These are phyloP conservation scores for Myotis brandtii DNA, from an alignment of 2,113 vertebrate genomes.

Conservation along the genomic window DNA sequence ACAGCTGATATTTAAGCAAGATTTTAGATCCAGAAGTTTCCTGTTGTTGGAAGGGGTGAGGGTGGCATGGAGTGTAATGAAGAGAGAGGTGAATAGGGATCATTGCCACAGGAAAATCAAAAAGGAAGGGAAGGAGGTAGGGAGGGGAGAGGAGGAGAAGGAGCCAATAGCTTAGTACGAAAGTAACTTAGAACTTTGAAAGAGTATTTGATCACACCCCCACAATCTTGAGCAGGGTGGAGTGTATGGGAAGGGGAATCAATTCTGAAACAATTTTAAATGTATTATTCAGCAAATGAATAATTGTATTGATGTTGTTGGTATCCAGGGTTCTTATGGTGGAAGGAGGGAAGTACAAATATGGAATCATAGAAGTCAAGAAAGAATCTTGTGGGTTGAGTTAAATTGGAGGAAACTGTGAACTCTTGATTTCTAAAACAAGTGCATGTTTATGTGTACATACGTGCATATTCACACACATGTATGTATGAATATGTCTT, in stretches of 20 bases:
- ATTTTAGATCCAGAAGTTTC: background rate
- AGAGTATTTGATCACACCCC: background rate
- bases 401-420: background rate
- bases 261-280: conserved; percentile 29
- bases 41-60: background rate
- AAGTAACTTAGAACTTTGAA: background rate
- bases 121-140: background rate
- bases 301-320: background rate
- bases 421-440: conserved; percentile 11
- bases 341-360: background rate
- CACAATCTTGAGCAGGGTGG: background rate
- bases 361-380: background rate
- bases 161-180: background rate
- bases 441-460: background rate
- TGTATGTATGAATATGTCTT: background rate
- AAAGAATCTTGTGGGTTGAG: background rate
- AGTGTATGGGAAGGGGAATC: background rate
- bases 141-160: rapidly evolving
- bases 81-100: background rate
- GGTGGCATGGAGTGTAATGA: background rate
- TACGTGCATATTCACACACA: background rate
- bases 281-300: background rate
- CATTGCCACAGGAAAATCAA: background rate
- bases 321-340: background rate
- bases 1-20: background rate